phyloP scores from a whole-genome alignment of 1,140 invertebrate genomes.

The Teleopsis dalmanni region DNA sequence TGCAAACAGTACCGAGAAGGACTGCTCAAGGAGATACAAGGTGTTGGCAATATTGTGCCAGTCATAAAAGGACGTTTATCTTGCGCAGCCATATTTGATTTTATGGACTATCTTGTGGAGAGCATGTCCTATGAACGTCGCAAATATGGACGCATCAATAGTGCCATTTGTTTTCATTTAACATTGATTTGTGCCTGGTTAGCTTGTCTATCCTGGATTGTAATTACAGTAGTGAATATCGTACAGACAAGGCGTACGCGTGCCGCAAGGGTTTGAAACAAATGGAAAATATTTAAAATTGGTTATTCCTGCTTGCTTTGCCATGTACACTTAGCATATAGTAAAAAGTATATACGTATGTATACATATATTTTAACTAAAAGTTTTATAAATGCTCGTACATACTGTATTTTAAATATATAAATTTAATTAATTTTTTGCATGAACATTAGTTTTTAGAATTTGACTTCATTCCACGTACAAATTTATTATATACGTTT shows the following conservation, averaged over 20 bases:
- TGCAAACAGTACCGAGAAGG: slow-evolving; percentile 57
- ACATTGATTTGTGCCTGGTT: slow-evolving; percentile 54
- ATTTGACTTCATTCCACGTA: too few relatives aligned
- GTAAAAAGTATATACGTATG: too few relatives aligned
- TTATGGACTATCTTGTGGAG: slow-evolving; percentile 65
- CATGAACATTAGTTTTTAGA: too few relatives aligned
- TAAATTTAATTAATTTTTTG: too few relatives aligned
- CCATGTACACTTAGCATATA: too few relatives aligned
- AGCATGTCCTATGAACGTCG: slow-evolving; percentile 48
- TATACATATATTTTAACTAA: too few relatives aligned
- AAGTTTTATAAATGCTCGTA: too few relatives aligned
- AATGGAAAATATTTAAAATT: too few relatives aligned
- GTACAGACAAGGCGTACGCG: slow-evolving; percentile 46
- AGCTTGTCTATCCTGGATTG: slow-evolving; percentile 50
- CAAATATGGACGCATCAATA: slow-evolving; percentile 55
- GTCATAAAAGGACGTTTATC: slow-evolving; percentile 56
- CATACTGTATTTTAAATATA: too few relatives aligned
- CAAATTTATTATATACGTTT: too few relatives aligned
- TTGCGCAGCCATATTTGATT: slow-evolving; percentile 62
- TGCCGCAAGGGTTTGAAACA: slow-evolving; percentile 21
- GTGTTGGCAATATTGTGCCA: slow-evolving; percentile 51
- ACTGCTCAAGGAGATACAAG: slow-evolving; percentile 51
- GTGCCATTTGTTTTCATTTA: slow-evolving; percentile 52
- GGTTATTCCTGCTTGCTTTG: too few relatives aligned
- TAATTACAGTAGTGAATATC: slow-evolving; percentile 48